Evolutionary conservation across 2,797 vertebrate genomes (phyloP).

Genomic region (Ptychobarbus kaznakovi): DNA sequence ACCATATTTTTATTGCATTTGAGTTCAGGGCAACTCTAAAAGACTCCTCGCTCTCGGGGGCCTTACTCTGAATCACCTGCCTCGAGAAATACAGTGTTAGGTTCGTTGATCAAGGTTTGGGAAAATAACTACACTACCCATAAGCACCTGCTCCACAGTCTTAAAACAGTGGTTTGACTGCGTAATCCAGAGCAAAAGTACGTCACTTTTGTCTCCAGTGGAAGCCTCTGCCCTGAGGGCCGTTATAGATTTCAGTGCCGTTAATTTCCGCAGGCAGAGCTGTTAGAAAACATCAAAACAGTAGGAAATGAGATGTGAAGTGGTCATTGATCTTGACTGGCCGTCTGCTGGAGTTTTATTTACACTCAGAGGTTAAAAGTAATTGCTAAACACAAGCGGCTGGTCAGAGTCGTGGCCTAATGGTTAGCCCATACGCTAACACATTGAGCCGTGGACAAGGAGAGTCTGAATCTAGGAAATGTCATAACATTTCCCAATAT

Average conservation of each 20-base stretch:
- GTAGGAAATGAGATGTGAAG: constrained; percentile 85
- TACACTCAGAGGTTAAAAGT: constrained; percentile 59
- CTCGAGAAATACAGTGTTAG: neutral
- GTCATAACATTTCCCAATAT: constrained; percentile 4
- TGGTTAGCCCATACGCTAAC: neutral
- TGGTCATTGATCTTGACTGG: constrained; percentile 81
- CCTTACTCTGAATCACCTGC: constrained; percentile 44
- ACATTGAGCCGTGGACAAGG: neutral
- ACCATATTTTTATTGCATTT: constrained; percentile 37
- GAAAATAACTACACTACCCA: constrained; percentile 1
- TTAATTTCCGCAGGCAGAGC: constrained; percentile 77
- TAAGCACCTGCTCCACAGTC: constrained; percentile 19
- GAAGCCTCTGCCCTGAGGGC: constrained; percentile 48
- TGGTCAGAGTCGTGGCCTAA: constrained; percentile 18
- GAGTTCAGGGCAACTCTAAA: constrained; percentile 31
- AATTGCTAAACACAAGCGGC: constrained; percentile 57
- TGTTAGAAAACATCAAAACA: constrained; percentile 82
- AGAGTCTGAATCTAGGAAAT: neutral
- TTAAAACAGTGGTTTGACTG: constrained; percentile 48
- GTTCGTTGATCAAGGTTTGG: constrained; percentile 1
- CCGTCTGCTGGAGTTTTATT: constrained; percentile 66
- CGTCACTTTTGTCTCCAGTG: constrained; percentile 32
- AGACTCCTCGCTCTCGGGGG: neutral
- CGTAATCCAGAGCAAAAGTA: constrained; percentile 48
- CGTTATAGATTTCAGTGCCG: constrained; percentile 76